Base-by-base conservation (phyloP, 2,888 invertebrate species). In the Lycocerus yunnanus region DNA sequence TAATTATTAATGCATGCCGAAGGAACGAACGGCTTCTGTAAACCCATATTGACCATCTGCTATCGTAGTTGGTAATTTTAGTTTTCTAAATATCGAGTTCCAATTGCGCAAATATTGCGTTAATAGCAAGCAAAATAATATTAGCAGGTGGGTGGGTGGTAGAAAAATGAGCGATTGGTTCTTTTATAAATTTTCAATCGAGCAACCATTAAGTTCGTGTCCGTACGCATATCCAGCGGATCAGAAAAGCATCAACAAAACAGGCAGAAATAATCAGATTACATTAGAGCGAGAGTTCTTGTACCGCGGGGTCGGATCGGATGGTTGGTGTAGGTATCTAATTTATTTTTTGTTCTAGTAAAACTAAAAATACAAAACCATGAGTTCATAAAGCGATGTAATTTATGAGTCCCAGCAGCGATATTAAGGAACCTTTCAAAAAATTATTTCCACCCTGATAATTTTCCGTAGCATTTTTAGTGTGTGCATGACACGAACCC, bases 401-500 rank as follows among this genome's bases (percentile, higher is more conserved):
- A 75, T 73, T 75, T 75, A 75, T 75, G 73, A 69, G 68, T 75
- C 75, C 73, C 75, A 75, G 70, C 71, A 73, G 75, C 75, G 63
- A 75, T 73, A 75, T 75, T 75, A 73, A 70, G 69, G 72, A 75
- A 76, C 76, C 76, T 76, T 76, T 76, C 73, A 71, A 73, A 72
- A 63, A 76, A 76, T 76, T 76, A 76, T 73, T 76, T 76, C 73
- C 76, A 76, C 72, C 76, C 76, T 69, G 71, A 76, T 76, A 76
- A 76, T 76, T 76, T 76, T 69, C 71, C 76, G 72, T 73, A 70
- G 72, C 71, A 73, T 76, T 76, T 76, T 76, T 76, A 73, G 75
- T 73, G 73, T 76, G 76, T 76, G 74, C 75, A 76, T 78, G 78
- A 77, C 75, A 73, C 69, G 76, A 73, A 72, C 75, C 75, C 78